These are phyloP conservation scores for Tinamus guttatus DNA, from an alignment of 2,113 vertebrate species.

Conservation along the genomic window DNA sequence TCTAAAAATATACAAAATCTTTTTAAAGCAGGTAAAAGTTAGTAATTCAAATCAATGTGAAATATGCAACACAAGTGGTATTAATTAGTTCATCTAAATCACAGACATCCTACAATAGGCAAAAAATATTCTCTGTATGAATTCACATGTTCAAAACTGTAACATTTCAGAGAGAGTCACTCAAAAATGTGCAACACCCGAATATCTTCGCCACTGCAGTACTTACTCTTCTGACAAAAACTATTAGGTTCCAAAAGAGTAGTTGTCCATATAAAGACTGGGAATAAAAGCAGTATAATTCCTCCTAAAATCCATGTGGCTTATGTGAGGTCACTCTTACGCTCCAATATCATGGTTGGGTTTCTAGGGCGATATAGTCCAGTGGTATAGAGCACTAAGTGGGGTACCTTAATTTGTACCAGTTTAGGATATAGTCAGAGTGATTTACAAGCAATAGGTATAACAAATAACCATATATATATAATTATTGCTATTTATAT, in stretches of 20 bases:
- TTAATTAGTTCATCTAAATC: neutral
- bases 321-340: neutral
- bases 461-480: neutral
- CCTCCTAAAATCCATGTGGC: neutral
- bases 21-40: neutral
- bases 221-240: neutral
- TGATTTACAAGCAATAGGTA: neutral
- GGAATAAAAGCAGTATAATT: neutral
- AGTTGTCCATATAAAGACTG: neutral
- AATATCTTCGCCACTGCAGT: neutral
- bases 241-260: neutral
- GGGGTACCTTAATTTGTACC: neutral
- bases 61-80: neutral
- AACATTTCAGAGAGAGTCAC: neutral
- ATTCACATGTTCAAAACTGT: neutral
- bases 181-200: neutral
- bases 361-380: neutral
- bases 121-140: neutral
- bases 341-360: neutral
- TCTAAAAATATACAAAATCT: conserved; percentile 41
- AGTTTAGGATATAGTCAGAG: neutral
- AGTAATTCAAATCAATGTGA: neutral
- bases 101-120: neutral
- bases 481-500: neutral
- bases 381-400: neutral